phyloP scores from a whole-genome alignment of 2,797 vertebrate species.

The Galagoides demidoff region DNA sequence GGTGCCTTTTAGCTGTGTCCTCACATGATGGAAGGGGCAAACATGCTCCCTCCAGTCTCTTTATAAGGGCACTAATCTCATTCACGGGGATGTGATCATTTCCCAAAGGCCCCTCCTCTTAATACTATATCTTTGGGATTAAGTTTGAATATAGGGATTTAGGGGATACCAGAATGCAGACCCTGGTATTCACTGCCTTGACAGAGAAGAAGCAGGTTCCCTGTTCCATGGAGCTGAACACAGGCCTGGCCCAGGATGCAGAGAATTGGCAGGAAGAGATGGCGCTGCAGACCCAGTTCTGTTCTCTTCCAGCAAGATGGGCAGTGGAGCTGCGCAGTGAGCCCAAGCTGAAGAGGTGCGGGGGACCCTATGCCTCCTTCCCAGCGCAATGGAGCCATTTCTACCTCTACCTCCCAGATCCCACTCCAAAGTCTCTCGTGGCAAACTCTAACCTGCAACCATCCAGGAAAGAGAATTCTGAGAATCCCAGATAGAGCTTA shows the following conservation, averaged over 20 bases:
- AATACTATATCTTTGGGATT: not conserved
- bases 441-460: not conserved
- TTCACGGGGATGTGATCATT: not conserved
- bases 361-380: not conserved
- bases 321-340: not conserved
- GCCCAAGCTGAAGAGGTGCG: not conserved
- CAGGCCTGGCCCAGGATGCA: not conserved
- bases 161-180: not conserved
- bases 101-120: not conserved
- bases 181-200: not conserved
- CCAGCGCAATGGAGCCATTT: not conserved
- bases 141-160: not conserved
- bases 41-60: not conserved
- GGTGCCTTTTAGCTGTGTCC: not conserved
- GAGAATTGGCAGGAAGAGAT: not conserved
- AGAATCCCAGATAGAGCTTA: not conserved
- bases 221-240: not conserved
- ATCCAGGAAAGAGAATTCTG: constrained; percentile 27
- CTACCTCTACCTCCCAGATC: not conserved
- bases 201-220: not conserved
- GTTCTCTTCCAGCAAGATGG: not conserved
- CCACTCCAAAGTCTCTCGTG: not conserved
- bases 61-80: not conserved
- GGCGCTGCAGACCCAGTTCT: not conserved
- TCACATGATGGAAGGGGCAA: not conserved